Evolutionary conservation across 2,797 vertebrate species (phyloP).

Genomic region (Brachyrhaphis roseni): DNA sequence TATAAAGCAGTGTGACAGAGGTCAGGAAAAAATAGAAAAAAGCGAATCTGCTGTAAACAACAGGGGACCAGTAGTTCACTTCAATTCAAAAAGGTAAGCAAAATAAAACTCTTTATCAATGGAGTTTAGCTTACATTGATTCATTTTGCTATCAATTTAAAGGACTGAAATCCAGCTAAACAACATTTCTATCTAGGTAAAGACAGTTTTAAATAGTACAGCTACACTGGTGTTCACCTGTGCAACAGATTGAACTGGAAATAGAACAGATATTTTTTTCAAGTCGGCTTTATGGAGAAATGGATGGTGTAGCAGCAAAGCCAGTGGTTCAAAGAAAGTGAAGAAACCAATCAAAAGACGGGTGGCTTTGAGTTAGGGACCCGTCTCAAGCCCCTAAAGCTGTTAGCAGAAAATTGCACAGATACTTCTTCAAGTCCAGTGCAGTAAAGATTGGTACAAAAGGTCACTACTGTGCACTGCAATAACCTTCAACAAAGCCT

Average conservation of each 20-base stretch:
- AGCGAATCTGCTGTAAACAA: not conserved
- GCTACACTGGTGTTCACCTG: not conserved
- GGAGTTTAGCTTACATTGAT: not conserved
- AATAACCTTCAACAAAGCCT: constrained; percentile 1
- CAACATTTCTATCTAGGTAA: not conserved
- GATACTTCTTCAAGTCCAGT: not conserved
- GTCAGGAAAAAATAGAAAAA: not conserved
- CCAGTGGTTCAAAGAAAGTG: not conserved
- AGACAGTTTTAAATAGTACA: not conserved
- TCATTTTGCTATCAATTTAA: not conserved
- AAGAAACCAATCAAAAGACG: not conserved
- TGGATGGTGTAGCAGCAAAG: not conserved
- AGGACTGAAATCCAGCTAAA: not conserved
- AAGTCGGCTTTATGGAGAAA: not conserved
- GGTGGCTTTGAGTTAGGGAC: not conserved
- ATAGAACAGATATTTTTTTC: not conserved
- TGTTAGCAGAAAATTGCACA: not conserved
- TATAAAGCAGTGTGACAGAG: not conserved
- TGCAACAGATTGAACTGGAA: not conserved
- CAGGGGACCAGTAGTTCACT: not conserved
- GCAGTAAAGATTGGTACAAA: not conserved
- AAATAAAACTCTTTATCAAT: not conserved
- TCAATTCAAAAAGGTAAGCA: not conserved
- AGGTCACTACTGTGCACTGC: not conserved
- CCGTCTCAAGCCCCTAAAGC: not conserved